Evolutionary conservation across 1,140 invertebrate species (phyloP).

Genomic region (Physella acuta): DNA sequence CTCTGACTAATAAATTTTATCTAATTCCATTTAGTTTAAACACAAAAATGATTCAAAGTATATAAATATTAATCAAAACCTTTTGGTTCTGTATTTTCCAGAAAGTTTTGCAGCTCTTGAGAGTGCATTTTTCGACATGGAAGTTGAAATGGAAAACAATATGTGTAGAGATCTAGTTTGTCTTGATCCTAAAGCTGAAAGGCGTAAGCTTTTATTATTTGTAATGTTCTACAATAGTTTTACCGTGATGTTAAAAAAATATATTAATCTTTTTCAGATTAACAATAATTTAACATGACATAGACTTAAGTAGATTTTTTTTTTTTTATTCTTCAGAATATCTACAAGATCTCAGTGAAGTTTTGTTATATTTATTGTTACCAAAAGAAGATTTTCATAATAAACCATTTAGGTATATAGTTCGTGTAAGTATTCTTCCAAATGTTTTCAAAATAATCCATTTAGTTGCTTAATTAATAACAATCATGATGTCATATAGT

Average conservation of each 20-base stretch:
- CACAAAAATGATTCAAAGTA: no score
- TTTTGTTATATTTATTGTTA: conserved; percentile 79
- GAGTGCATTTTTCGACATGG: conserved; percentile 84
- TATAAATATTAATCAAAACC: no score
- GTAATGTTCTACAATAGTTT: no score
- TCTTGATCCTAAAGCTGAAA: conserved; percentile 61
- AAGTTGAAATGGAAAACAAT: conserved; percentile 78
- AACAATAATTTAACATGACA: no score
- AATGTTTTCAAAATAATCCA: no score
- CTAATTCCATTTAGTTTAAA: no score
- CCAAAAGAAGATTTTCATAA: conserved; percentile 85
- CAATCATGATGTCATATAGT: no score
- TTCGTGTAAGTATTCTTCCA: conserved; percentile 59
- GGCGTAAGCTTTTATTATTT: conserved; percentile 55
- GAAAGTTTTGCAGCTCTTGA: conserved; percentile 62
- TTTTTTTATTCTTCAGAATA: conserved; percentile 69
- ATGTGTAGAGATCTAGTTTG: conserved; percentile 66
- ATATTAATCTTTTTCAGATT: no score
- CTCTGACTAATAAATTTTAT: no score
- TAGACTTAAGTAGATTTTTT: no score
- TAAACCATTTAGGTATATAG: conserved; percentile 74
- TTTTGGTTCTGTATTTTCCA: background rate
- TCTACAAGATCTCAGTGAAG: conserved; percentile 80
- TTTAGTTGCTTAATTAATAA: no score
- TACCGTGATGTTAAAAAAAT: no score